Evolutionary conservation across 2,797 vertebrate species (phyloP), one percentile per base, ranked within the genome.

Genomic region (Phrynocephalus forsythii): DNA sequence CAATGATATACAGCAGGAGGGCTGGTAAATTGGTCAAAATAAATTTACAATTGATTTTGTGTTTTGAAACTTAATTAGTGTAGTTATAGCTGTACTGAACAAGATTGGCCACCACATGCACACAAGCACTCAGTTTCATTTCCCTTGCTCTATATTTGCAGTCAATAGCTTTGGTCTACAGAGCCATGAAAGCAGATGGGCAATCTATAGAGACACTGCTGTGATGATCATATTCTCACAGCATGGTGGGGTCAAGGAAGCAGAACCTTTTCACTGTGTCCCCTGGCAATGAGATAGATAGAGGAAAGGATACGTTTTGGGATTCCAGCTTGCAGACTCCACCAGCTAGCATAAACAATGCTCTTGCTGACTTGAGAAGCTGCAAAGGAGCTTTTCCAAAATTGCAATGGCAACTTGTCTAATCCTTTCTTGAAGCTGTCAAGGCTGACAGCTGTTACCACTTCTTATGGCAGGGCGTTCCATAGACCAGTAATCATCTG

Each of bases 31-130:
- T 96, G 94, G 92, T 93, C 93, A 95, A 96, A 97, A 97, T 96
- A 96, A 96, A 96, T 95, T 95, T 96, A 94, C 94, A 93, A 96
- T 97, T 94, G 93, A 97, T 96, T 96, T 95, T 95, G 91, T 90
- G 93, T 95, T 94, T 96, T 88, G 92, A 96, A 96, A 96, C 93
- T 90, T 94, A 96, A 97, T 97, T 95, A 96, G 90, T 81, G 91
- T 92, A 92, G 95, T 84, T 72, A 92, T 91, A 92, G 91, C 93
- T 87, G 88, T 92, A 89, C 69, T 78, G 85, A 91, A 87, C 87
- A 89, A 86, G 88, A 95, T 91, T 81, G 89, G 38, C 83, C 91
- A 81, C 87, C 93, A 91, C 66, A 85, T 63, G 81, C 82, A 93
- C 93, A 90, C 73, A 81, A 92, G 63, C 20, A 0, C 87, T 83